Conservation (phyloP, 2,797 vertebrate species). For the Gallinago stenura region DNA sequence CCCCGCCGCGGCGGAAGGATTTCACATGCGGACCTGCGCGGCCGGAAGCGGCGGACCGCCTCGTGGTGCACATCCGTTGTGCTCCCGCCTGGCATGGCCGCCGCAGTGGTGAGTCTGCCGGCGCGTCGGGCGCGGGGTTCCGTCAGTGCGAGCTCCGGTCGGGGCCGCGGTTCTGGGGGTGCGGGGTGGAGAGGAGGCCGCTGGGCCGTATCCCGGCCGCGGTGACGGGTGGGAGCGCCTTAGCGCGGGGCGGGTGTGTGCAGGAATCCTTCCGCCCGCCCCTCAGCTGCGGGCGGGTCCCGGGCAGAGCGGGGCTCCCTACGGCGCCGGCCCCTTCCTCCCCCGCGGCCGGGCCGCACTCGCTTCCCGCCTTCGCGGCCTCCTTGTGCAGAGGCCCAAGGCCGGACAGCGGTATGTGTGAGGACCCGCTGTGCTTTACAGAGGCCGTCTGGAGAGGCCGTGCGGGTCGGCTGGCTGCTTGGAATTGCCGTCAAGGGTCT, state of each 20-base stretch:
- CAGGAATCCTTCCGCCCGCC: rapidly evolving
- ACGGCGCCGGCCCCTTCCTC: rapidly evolving
- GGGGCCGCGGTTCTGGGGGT: neutral
- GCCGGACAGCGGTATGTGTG: neutral
- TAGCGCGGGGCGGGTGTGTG: neutral
- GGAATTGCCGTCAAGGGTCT: neutral
- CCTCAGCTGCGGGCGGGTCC: neutral
- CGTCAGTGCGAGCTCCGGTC: rapidly evolving
- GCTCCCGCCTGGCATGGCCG: neutral
- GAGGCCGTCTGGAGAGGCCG: neutral
- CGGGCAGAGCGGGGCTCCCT: too few species aligned
- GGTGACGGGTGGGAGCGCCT: neutral
- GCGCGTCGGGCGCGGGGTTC: neutral
- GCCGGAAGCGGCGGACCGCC: neutral
- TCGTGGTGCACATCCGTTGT: neutral
- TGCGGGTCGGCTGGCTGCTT: rapidly evolving
- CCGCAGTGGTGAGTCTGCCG: neutral
- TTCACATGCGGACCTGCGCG: neutral
- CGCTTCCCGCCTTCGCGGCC: neutral
- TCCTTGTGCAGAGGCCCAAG: rapidly evolving
- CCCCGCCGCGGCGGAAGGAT: neutral
- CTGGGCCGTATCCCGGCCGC: neutral
- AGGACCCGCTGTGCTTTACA: rapidly evolving
- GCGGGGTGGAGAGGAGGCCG: neutral
- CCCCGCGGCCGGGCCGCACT: too few species aligned